A percentile compares a stretch with the other conserved stretches of the same genome.
Evolutionary conservation across 2,888 invertebrate genomes (phyloP).

Genomic region (Rhorus exstirpatorius): DNA sequence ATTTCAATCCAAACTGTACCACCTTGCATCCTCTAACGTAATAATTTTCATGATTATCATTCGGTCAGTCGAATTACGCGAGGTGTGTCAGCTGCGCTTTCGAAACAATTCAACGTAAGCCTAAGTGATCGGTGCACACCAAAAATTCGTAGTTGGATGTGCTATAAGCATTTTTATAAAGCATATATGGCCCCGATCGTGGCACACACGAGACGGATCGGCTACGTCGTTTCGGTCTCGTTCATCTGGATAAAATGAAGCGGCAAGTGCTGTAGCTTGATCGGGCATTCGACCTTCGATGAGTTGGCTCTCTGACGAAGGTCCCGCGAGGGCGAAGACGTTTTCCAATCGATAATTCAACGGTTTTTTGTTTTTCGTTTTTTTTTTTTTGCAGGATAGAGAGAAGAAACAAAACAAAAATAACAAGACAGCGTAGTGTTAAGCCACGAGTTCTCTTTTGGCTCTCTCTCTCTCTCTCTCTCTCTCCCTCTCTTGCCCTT

Average conservation of each 20-base stretch:
- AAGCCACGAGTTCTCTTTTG: slow-evolving; percentile 63
- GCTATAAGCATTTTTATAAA: too few relatives aligned
- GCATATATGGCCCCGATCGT: slow-evolving; percentile 45
- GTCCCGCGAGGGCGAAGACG: slow-evolving; percentile 38
- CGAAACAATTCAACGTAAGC: slow-evolving; percentile 18
- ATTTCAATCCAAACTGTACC: too few relatives aligned
- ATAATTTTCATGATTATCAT: not conserved
- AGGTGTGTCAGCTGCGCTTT: slow-evolving; percentile 45
- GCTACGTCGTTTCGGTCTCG: slow-evolving; percentile 81
- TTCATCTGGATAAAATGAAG: slow-evolving; percentile 83
- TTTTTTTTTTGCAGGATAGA: slow-evolving; percentile 71
- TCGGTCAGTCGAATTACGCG: slow-evolving; percentile 24
- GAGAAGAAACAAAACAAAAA: slow-evolving; percentile 70
- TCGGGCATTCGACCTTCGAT: slow-evolving; percentile 81
- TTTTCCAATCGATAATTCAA: slow-evolving; percentile 80
- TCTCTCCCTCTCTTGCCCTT: not conserved
- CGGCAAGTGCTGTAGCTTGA: slow-evolving; percentile 82
- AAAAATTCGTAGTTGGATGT: too few relatives aligned
- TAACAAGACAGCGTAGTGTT: slow-evolving; percentile 74
- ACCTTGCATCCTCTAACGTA: too few relatives aligned
- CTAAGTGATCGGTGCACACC: too few relatives aligned
- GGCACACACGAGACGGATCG: slow-evolving; percentile 62
- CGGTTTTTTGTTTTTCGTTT: too few relatives aligned
- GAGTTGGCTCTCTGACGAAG: slow-evolving; percentile 75
- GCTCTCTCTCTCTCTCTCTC: too few relatives aligned